phyloP scores from a whole-genome alignment of 2,888 invertebrate species.

The Drosophila longiperda region DNA sequence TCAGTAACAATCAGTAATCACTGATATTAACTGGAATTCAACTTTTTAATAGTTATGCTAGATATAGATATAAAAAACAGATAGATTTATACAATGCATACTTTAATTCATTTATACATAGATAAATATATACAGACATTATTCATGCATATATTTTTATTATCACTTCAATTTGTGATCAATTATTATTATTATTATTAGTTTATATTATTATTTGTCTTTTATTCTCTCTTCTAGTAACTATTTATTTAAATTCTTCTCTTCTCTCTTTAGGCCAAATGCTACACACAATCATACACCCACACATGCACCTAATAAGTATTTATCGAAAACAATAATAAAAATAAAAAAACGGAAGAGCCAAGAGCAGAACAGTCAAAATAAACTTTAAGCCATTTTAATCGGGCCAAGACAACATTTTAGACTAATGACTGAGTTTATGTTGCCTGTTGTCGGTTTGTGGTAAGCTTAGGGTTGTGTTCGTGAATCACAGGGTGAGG shows the following conservation, averaged over 20 bases:
- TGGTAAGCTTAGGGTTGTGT: background rate
- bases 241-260: background rate
- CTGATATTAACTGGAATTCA: background rate
- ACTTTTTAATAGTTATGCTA: background rate
- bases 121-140: background rate
- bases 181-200: background rate
- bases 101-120: background rate
- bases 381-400: conserved; percentile 24
- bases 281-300: background rate
- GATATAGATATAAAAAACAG: background rate
- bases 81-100: background rate
- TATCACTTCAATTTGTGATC: background rate
- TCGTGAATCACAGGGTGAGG: no score
- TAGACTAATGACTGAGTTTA: conserved; percentile 34
- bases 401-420: conserved; percentile 33
- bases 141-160: background rate
- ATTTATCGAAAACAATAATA: conserved; percentile 24
- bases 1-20: background rate
- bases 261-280: background rate
- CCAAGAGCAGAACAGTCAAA: conserved; percentile 10
- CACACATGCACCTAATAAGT: background rate
- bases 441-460: background rate
- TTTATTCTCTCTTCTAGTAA: background rate
- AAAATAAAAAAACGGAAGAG: conserved; percentile 10
- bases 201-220: background rate